Evolutionary conservation across 2,113 vertebrate genomes (phyloP).

Genomic region (Anas platyrhynchos): DNA sequence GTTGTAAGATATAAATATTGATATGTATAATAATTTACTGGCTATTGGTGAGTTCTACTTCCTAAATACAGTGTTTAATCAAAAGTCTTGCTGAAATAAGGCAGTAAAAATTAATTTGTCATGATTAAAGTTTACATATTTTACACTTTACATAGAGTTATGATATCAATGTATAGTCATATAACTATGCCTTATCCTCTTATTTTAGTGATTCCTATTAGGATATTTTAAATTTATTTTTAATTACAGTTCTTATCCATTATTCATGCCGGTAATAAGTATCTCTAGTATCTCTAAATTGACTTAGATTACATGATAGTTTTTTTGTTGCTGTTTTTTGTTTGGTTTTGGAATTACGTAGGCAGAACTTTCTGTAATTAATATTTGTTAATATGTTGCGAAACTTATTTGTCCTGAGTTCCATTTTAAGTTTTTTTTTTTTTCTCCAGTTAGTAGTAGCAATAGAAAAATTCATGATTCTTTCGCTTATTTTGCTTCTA

Average conservation of each 20-base stretch:
- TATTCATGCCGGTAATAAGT: too few species aligned
- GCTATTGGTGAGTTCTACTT: constrained; percentile 44
- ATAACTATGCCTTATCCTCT: constrained; percentile 7
- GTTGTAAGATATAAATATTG: constrained; percentile 21
- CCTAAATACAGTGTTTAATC: constrained; percentile 70
- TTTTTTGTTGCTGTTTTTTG: neutral
- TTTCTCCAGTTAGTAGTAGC: neutral
- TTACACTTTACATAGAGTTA: neutral
- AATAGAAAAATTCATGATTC: neutral
- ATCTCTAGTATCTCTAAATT: neutral
- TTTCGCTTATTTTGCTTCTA: neutral
- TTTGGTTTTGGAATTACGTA: neutral
- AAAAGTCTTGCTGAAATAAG: constrained; percentile 59
- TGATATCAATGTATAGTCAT: neutral
- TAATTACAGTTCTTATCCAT: too few species aligned
- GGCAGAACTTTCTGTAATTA: neutral
- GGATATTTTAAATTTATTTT: constrained; percentile 17
- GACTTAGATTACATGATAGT: neutral
- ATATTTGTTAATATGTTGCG: neutral
- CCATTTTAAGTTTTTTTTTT: neutral
- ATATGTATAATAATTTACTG: constrained; percentile 46
- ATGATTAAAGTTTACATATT: constrained; percentile 60
- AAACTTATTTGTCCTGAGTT: neutral
- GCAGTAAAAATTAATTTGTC: constrained; percentile 54
- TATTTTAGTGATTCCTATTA: constrained; percentile 23